phyloP scores from a whole-genome alignment of 2,888 invertebrate species.

The Hirtodrosophila cameraria region DNA sequence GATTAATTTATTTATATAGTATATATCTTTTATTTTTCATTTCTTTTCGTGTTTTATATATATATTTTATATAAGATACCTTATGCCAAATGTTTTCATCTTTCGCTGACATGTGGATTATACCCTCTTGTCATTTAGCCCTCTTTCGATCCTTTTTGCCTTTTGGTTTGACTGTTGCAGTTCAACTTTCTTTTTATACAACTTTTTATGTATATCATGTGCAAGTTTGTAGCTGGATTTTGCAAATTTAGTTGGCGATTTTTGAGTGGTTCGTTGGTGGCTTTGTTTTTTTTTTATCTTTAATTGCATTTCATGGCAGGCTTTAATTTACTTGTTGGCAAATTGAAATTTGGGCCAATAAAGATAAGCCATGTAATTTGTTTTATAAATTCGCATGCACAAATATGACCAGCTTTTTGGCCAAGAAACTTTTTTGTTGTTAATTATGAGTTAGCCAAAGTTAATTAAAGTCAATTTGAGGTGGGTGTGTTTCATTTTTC shows the following conservation, averaged over 20 bases:
- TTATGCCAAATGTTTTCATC: conserved; percentile 42
- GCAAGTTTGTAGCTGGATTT: not conserved
- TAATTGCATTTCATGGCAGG: conserved; percentile 72
- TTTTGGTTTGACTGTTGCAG: conserved; percentile 15
- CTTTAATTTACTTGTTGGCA: conserved; percentile 69
- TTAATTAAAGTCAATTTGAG: conserved; percentile 54
- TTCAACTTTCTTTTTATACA: conserved; percentile 58
- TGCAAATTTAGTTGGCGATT: not conserved
- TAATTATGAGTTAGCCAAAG: conserved; percentile 47
- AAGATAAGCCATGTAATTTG: conserved; percentile 73
- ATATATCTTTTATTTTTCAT: conserved; percentile 23
- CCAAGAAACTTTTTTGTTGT: conserved; percentile 13
- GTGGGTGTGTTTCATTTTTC: conserved; percentile 54
- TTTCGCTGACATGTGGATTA: conserved; percentile 34
- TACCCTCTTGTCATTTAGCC: conserved; percentile 36
- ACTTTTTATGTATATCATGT: no score
- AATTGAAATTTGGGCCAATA: conserved; percentile 77
- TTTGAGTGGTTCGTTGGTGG: conserved; percentile 42
- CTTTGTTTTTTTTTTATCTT: conserved; percentile 55
- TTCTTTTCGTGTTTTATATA: conserved; percentile 1
- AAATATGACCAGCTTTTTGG: conserved; percentile 4
- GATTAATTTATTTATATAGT: conserved; percentile 59
- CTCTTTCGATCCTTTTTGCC: conserved; percentile 32
- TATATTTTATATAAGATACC: conserved; percentile 28
- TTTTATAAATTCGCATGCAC: conserved; percentile 32